Evolutionary conservation across 2,797 vertebrate genomes (phyloP).

Genomic region (Chiroxiphia lanceolata): DNA sequence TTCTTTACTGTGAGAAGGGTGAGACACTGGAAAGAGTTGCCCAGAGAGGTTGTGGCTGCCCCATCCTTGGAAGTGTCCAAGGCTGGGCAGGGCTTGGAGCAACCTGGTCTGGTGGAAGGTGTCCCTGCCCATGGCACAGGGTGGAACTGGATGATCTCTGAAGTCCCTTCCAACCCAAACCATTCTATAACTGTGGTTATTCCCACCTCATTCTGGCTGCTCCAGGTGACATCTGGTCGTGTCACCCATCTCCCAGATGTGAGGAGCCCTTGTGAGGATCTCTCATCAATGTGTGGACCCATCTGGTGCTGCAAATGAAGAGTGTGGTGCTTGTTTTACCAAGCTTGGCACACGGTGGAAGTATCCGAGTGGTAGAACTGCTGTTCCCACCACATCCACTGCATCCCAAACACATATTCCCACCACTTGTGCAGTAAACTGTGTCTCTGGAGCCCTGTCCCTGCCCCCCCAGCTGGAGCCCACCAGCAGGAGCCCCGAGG

Average conservation of each 20-base stretch:
- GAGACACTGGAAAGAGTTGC: not conserved
- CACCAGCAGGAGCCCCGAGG: not conserved
- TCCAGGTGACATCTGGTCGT: not conserved
- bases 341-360: not conserved
- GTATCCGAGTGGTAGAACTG: not conserved
- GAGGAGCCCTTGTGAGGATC: not conserved
- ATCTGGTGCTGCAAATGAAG: not conserved
- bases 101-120: accelerated
- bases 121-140: not conserved
- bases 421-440: not conserved
- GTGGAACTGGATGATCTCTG: accelerated
- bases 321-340: accelerated
- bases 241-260: not conserved
- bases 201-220: not conserved
- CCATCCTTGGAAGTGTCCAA: not conserved
- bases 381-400: too few relatives aligned
- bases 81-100: not conserved
- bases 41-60: not conserved
- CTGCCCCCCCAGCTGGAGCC: not conserved
- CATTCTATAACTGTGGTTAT: not conserved
- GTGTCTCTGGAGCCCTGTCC: accelerated
- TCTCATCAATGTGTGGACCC: not conserved
- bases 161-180: not conserved
- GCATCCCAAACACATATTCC: not conserved
- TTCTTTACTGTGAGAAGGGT: not conserved